Conservation (phyloP, 1,140 invertebrate genomes). For the Gryllus bimaculatus region DNA sequence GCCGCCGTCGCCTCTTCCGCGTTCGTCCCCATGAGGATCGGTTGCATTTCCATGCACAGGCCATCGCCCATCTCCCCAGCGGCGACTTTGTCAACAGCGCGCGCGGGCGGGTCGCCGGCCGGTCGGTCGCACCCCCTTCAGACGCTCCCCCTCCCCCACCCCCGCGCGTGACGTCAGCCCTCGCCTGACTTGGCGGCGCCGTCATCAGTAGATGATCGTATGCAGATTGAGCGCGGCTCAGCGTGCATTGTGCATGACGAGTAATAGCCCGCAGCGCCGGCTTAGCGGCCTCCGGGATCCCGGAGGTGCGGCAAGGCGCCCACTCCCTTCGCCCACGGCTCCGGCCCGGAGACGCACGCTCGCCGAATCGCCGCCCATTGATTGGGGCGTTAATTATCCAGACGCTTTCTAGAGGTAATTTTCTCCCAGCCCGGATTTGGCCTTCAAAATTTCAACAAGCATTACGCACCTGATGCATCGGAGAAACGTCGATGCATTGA, state of each 20-base stretch:
- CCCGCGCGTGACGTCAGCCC: background rate
- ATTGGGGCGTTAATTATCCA: background rate
- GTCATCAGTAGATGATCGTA: background rate
- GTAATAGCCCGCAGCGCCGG: background rate
- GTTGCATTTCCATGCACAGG: background rate
- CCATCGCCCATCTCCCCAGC: background rate
- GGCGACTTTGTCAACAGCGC: background rate
- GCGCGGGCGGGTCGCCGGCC: background rate
- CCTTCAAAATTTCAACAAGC: too few relatives aligned
- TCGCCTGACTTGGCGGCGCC: background rate
- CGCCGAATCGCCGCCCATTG: background rate
- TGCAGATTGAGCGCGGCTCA: background rate
- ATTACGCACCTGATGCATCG: too few relatives aligned
- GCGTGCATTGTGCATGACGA: conserved; percentile 2
- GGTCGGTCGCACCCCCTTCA: background rate
- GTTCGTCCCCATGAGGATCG: background rate
- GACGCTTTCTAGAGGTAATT: background rate
- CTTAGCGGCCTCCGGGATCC: background rate
- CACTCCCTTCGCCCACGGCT: background rate
- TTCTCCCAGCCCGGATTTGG: background rate
- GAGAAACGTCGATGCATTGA: too few relatives aligned
- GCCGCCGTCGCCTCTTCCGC: too few relatives aligned
- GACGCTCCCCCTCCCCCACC: background rate
- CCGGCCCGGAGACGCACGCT: background rate
- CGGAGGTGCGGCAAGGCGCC: background rate